Evolutionary conservation across 2,113 vertebrate genomes (phyloP).

Genomic region (Kryptolebias marmoratus): DNA sequence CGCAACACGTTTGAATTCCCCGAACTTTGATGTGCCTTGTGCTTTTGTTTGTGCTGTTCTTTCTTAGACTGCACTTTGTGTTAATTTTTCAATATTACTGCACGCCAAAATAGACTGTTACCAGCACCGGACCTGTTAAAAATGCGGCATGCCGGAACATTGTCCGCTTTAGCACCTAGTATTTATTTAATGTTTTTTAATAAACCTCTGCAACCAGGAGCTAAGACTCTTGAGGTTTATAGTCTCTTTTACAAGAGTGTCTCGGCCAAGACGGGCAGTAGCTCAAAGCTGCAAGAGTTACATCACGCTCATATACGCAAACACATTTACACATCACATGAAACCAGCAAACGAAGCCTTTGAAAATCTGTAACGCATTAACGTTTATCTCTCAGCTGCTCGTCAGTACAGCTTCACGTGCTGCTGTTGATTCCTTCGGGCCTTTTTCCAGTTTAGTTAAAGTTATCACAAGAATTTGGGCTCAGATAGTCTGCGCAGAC

Average conservation of each 20-base stretch:
- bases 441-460: slow-evolving; percentile 4
- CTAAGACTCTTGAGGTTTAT: neutral
- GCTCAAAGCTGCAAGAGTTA: neutral
- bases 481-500: slow-evolving; percentile 12
- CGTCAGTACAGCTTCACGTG: no score
- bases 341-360: neutral
- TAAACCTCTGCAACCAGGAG: neutral
- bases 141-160: neutral
- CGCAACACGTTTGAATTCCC: no score
- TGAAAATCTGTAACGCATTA: neutral
- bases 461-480: slow-evolving; percentile 5
- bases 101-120: no score
- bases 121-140: neutral
- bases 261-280: neutral
- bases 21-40: no score
- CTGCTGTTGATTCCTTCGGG: neutral
- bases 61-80: no score
- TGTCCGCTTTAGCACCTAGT: neutral
- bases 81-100: no score
- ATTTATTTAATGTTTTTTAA: neutral
- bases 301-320: neutral
- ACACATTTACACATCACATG: neutral
- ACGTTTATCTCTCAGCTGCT: neutral
- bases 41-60: no score
- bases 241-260: neutral